These are phyloP conservation scores for Ctenopoma kingsleyae DNA, from an alignment of 2,797 vertebrate genomes.

Conservation along the genomic window DNA sequence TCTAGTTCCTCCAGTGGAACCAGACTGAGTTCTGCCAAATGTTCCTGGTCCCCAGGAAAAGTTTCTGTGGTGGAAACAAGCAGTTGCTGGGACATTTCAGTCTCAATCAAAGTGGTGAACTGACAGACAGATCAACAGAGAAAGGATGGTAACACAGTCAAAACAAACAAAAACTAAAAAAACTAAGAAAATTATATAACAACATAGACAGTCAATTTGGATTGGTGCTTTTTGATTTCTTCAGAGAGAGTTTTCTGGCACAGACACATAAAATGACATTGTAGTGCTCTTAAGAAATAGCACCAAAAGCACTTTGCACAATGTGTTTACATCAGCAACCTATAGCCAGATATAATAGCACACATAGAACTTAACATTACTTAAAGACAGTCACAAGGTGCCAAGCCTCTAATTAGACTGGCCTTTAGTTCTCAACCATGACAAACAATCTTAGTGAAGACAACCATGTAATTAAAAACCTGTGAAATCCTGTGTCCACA, in stretches of 20 bases:
- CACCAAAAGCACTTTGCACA: slow-evolving; percentile 13
- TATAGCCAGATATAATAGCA: slow-evolving; percentile 26
- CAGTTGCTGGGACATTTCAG: too few species aligned
- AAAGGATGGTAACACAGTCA: neutral
- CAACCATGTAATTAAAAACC: slow-evolving; percentile 65
- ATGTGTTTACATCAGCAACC: slow-evolving; percentile 25
- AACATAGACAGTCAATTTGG: neutral
- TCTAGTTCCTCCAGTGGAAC: too few species aligned
- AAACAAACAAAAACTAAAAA: neutral
- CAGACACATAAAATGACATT: neutral
- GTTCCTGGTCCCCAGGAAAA: too few species aligned
- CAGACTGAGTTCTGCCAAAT: too few species aligned
- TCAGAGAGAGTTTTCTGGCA: neutral
- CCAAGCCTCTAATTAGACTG: slow-evolving; percentile 61
- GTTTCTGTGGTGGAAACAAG: too few species aligned
- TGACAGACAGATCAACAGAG: too few species aligned
- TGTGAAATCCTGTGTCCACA: slow-evolving; percentile 33
- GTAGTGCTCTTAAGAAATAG: neutral
- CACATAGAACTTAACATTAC: slow-evolving; percentile 31
- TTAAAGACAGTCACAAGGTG: slow-evolving; percentile 48
- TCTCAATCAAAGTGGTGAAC: too few species aligned
- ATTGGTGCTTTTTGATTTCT: neutral
- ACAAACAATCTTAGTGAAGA: slow-evolving; percentile 45
- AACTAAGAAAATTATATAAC: neutral
- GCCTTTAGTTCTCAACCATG: slow-evolving; percentile 55